phyloP scores from a whole-genome alignment of 2,888 invertebrate genomes.

The Siphonodentalium dalli region DNA sequence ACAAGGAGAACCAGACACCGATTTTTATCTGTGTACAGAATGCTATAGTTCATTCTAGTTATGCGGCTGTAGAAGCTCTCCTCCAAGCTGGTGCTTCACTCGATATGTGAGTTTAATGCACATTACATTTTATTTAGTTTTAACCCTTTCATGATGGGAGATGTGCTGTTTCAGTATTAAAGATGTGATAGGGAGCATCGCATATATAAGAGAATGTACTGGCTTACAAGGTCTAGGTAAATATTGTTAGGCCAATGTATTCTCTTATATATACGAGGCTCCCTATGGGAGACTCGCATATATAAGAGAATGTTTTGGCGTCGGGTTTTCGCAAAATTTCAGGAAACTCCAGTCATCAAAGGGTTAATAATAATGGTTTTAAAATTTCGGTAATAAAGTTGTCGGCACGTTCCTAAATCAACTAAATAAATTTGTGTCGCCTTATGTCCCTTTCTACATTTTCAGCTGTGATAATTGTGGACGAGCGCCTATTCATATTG shows the following conservation, averaged over 20 bases:
- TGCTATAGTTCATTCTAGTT: conserved; percentile 63
- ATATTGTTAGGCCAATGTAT: no score
- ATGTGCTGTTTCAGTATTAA: no score
- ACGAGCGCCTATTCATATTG: conserved; percentile 60
- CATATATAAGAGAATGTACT: no score
- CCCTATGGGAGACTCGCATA: no score
- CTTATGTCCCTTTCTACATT: conserved; percentile 7
- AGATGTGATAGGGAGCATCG: no score
- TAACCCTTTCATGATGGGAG: no score
- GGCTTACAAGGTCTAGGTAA: no score
- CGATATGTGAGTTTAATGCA: conserved; percentile 48
- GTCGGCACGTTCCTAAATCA: neutral
- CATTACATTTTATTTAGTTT: no score
- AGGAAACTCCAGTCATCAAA: no score
- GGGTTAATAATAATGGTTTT: neutral
- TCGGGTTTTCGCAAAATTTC: no score
- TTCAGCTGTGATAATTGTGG: conserved; percentile 59
- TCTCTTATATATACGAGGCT: no score
- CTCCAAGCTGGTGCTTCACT: conserved; percentile 59
- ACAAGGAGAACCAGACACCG: conserved; percentile 64
- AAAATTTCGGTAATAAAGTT: neutral
- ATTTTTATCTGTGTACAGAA: conserved; percentile 66
- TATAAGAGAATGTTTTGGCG: no score
- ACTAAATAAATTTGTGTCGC: neutral
- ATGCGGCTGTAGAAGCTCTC: conserved; percentile 57